Conservation (phyloP, 2,888 invertebrate genomes). For the Acanthococcus lagerstroemiae region DNA sequence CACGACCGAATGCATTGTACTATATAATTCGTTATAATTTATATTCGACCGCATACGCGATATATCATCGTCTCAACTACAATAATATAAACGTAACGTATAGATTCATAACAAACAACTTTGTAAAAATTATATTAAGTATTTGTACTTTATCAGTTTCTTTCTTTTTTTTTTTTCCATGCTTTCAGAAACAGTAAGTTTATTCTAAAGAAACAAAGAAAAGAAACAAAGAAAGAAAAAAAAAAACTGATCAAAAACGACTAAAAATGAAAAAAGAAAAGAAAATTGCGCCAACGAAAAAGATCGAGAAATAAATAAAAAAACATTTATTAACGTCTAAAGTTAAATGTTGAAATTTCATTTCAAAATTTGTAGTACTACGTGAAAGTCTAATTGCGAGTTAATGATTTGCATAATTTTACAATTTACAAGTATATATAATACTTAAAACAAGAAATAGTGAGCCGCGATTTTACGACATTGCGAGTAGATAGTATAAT, state of each 20-base stretch:
- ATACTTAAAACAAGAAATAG: no score
- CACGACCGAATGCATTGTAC: constrained; percentile 29
- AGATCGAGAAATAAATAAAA: background rate
- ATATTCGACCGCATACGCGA: constrained; percentile 20
- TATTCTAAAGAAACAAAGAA: no score
- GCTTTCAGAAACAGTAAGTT: background rate
- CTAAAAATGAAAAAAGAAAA: constrained; percentile 1
- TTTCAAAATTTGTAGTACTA: no score
- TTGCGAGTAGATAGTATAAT: no score
- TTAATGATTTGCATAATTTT: no score
- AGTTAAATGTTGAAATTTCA: no score
- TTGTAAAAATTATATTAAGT: constrained; percentile 29
- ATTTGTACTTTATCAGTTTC: constrained; percentile 26
- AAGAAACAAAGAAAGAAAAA: no score
- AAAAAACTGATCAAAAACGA: no score
- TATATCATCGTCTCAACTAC: constrained; percentile 29
- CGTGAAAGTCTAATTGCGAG: no score
- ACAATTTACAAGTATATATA: no score
- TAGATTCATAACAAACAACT: constrained; percentile 27
- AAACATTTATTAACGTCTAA: no score
- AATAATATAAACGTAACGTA: constrained; percentile 26
- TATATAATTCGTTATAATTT: constrained; percentile 20
- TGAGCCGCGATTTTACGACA: no score
- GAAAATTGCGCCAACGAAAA: background rate
- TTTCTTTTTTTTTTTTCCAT: constrained; percentile 10